Conservation (phyloP, 2,888 invertebrate species). For the Torymus tubicola region DNA sequence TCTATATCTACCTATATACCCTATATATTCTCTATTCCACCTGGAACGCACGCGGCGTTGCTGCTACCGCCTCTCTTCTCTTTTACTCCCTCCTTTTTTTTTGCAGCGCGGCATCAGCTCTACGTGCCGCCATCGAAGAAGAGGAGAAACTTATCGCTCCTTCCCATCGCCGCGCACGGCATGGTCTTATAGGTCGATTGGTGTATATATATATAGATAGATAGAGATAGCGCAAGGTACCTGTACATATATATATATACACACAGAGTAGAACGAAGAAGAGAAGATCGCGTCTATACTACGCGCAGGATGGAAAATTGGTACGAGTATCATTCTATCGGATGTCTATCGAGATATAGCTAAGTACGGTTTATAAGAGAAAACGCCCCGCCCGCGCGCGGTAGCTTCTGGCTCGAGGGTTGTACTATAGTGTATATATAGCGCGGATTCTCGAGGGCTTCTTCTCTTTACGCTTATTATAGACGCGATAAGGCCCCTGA, state of each 20-base stretch:
- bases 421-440: too few relatives aligned
- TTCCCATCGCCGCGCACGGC: conserved; percentile 49
- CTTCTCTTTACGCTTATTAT: too few relatives aligned
- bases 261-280: background rate
- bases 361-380: conserved; percentile 30
- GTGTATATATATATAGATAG: conserved; percentile 23
- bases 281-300: conserved; percentile 40
- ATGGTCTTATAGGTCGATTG: conserved; percentile 51
- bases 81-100: background rate
- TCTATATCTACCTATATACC: conserved; percentile 5
- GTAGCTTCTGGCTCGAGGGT: background rate
- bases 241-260: too few relatives aligned
- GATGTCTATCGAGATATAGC: conserved; percentile 47
- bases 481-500: too few relatives aligned
- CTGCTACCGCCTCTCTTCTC: background rate
- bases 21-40: conserved; percentile 40
- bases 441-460: too few relatives aligned
- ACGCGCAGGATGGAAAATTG: conserved; percentile 53
- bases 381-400: background rate
- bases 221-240: conserved; percentile 1
- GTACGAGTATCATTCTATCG: conserved; percentile 53
- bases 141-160: conserved; percentile 52
- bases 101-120: conserved; percentile 31
- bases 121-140: conserved; percentile 41
- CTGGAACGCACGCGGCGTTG: conserved; percentile 3